Evolutionary conservation across 2,113 vertebrate genomes (phyloP).

Genomic region (Catharus bicknelli): DNA sequence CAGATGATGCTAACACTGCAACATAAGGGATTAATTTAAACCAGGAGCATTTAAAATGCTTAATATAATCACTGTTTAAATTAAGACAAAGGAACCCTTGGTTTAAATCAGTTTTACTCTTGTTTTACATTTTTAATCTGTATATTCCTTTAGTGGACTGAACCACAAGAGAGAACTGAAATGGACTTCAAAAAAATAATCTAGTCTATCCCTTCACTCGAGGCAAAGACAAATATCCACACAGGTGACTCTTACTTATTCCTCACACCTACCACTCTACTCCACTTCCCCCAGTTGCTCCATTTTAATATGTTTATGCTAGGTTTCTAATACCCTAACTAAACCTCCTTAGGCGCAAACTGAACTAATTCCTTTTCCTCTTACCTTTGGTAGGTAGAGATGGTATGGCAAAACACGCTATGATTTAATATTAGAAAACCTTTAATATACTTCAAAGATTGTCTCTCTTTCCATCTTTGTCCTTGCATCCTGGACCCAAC

Average conservation of each 20-base stretch:
- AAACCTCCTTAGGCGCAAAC: neutral
- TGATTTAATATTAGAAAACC: neutral
- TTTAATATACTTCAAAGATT: neutral
- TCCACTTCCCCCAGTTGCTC: neutral
- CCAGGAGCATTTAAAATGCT: neutral
- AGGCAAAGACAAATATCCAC: neutral
- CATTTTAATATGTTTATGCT: neutral
- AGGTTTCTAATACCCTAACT: neutral
- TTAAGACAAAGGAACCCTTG: neutral
- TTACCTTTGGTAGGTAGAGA: neutral
- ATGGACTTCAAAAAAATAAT: neutral
- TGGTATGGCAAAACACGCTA: neutral
- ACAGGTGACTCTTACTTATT: neutral
- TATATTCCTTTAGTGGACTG: neutral
- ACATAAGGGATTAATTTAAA: slow-evolving; percentile 12
- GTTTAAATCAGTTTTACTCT: slow-evolving; percentile 7
- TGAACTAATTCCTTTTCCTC: neutral
- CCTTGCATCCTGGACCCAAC: neutral
- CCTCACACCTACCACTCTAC: neutral
- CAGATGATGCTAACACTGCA: neutral
- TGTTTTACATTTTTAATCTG: neutral
- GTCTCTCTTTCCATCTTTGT: neutral
- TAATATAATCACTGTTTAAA: neutral
- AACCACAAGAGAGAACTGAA: neutral
- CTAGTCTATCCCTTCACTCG: neutral